Conservation (phyloP, 2,113 vertebrate genomes). For the Lasiurus cinereus region DNA sequence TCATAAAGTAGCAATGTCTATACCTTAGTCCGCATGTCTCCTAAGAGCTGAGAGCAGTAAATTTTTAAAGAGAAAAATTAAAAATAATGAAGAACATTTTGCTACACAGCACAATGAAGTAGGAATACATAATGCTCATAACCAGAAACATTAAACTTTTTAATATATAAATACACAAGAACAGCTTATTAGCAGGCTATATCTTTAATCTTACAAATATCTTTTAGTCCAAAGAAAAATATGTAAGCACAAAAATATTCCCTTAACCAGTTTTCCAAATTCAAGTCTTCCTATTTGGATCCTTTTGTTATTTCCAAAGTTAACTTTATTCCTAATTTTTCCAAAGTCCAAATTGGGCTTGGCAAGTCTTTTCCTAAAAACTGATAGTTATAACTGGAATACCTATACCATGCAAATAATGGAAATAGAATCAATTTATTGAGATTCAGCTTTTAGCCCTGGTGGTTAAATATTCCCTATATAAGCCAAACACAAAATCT, state of each 20-base stretch:
- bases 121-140: conserved; percentile 69
- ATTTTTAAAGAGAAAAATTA: conserved; percentile 91
- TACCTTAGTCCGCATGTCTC: conserved; percentile 99
- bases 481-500: conserved; percentile 41
- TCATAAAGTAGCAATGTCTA: conserved; percentile 88
- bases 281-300: conserved; percentile 49
- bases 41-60: conserved; percentile 99
- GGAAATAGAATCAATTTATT: not conserved
- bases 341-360: conserved; percentile 35
- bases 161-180: conserved; percentile 51
- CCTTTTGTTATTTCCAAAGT: conserved; percentile 20
- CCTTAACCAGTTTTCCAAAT: conserved; percentile 29
- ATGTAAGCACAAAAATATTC: conserved; percentile 54
- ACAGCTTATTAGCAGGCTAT: conserved; percentile 10
- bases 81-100: conserved; percentile 84
- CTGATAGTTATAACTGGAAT: not conserved
- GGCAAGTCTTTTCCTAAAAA: not conserved
- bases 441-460: conserved; percentile 8
- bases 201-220: conserved; percentile 36
- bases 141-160: conserved; percentile 68
- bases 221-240: conserved; percentile 56
- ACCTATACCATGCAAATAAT: conserved; percentile 27
- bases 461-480: conserved; percentile 37
- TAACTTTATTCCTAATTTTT: conserved; percentile 65
- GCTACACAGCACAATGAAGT: conserved; percentile 74